Base-by-base conservation (phyloP, 2,888 invertebrate genomes). In the Phengaris arion region DNA sequence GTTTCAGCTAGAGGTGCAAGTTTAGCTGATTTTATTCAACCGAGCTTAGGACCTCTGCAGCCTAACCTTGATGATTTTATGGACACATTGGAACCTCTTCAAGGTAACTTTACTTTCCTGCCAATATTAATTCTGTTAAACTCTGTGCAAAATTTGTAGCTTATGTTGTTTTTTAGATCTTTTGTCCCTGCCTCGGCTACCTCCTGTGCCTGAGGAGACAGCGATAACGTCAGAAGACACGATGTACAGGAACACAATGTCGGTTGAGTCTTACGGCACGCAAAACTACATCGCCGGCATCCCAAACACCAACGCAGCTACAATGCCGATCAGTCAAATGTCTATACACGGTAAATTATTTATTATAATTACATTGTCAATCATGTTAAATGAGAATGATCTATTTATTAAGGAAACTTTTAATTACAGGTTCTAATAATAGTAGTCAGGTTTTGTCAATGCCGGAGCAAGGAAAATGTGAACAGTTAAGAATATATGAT, bases 1-100 rank as follows among this genome's bases (percentile, higher is more conserved):
- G 78, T 89, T 94, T 91, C 89, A 97, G 97, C 97, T 74, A 95
- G 97, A 87, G 96, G 96, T 81, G 97, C 98, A 75, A 97, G 97
- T 84, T 94, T 97, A 85, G 98, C 99, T 74, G 99, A 99, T 93
- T 98, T 99, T 86, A 99, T 99, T 89, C 99, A 99, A 93, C 99
- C 99, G 75, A 99, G 99, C 86, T 95, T 99, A 85, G 97, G 98
- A 64, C 98, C 99, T 75, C 94, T 99, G 78, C 99, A 99, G 91
- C 99, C 99, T 79, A 98, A 98, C 92, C 95, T 99, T 84, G 98
- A 98, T 86, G 98, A 98, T 91, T 98, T 98, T 90, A 98, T 98
- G 97, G 98, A 98, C 85, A 97, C 97, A 79, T 94, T 98, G 87
- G 96, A 98, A 89, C 97, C 97, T 8, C 94, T 97, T 80, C 97